Evolutionary conservation across 64 coral and sea anemone genomes (phyloP).

Genomic region (Stichodactyla mertensii): DNA sequence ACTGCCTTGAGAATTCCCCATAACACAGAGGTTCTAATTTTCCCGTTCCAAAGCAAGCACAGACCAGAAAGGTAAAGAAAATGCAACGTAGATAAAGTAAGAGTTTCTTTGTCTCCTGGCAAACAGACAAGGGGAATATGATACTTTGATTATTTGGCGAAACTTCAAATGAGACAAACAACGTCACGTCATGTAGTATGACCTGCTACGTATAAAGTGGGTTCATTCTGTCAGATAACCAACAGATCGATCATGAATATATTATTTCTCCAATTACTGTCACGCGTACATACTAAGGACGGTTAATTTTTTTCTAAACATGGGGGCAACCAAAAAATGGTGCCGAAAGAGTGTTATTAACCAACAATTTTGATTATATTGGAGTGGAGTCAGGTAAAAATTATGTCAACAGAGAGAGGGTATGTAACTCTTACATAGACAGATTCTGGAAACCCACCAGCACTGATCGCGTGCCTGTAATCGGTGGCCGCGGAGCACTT

Average conservation of each 20-base stretch:
- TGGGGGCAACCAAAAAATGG: too few relatives aligned
- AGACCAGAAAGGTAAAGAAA: neutral
- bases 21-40: neutral
- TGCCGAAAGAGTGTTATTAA: too few relatives aligned
- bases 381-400: too few relatives aligned
- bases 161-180: neutral
- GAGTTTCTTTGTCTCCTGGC: neutral
- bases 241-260: neutral
- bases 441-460: too few relatives aligned
- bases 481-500: too few relatives aligned
- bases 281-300: neutral
- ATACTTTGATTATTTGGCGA: slow-evolving; percentile 2
- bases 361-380: too few relatives aligned
- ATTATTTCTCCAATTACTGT: neutral
- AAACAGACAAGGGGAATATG: neutral
- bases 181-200: neutral
- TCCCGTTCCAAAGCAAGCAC: neutral
- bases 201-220: neutral
- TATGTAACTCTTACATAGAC: too few relatives aligned
- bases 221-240: neutral
- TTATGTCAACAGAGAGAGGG: too few relatives aligned
- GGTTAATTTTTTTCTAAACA: too few relatives aligned
- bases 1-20: slow-evolving; percentile 14
- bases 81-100: neutral
- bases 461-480: too few relatives aligned